A percentile compares a stretch with the other conserved stretches of the same genome.
These are phyloP conservation scores for Caenorhabditis drosophilae DNA, from an alignment of 2,888 invertebrate genomes.

Conservation along the genomic window DNA sequence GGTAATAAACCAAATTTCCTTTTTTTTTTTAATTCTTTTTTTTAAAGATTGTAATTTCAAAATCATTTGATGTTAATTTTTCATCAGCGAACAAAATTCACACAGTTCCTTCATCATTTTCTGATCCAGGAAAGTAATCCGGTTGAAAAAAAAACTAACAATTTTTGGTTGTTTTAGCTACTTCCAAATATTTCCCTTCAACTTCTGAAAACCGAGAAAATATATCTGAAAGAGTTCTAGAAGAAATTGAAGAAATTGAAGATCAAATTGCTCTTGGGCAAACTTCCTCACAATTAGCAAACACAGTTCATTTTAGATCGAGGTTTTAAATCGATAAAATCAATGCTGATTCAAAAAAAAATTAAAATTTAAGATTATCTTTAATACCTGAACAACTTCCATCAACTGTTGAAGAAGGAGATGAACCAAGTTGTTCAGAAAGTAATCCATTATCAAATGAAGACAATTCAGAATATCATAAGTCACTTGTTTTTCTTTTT, in stretches of 20 bases:
- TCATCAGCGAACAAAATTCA: constrained; percentile 1
- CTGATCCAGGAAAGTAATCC: neutral
- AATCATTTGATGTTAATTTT: constrained; percentile 53
- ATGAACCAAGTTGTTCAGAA: constrained; percentile 30
- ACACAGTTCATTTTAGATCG: constrained; percentile 53
- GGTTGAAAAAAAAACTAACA: neutral
- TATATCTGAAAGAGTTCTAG: constrained; percentile 31
- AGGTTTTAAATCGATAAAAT: constrained; percentile 21
- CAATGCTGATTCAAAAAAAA: neutral
- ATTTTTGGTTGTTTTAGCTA: constrained; percentile 9
- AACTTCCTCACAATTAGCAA: constrained; percentile 14
- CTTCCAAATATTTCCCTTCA: constrained; percentile 20
- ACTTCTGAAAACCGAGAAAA: too few species aligned
- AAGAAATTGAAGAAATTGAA: constrained; percentile 57
- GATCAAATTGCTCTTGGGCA: constrained; percentile 43
- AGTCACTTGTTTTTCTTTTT: too few species aligned
- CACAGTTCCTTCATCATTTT: neutral
- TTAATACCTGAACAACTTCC: constrained; percentile 55
- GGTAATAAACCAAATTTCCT: constrained; percentile 5
- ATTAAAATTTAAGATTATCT: constrained; percentile 38
- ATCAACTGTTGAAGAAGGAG: constrained; percentile 52
- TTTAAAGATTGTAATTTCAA: constrained; percentile 49
- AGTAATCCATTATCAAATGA: constrained; percentile 18
- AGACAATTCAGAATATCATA: constrained; percentile 8
- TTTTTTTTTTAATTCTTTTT: neutral